These are phyloP conservation scores for Sesia bembeciformis DNA, from an alignment of 2,888 invertebrate genomes.

Conservation along the genomic window DNA sequence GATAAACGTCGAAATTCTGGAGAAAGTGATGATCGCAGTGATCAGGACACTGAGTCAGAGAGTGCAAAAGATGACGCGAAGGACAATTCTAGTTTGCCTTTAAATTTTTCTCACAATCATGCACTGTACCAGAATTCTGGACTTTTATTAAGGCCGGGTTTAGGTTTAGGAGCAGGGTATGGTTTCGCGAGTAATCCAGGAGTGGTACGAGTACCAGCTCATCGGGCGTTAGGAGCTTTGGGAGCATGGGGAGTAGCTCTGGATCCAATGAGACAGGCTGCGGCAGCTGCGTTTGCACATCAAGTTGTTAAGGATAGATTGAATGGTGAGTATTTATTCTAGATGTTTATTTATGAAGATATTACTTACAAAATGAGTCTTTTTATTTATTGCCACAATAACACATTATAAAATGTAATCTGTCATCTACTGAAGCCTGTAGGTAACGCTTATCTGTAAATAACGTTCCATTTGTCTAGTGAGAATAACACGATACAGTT, in stretches of 20 bases:
- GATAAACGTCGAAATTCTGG: slow-evolving; percentile 66
- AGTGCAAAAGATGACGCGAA: slow-evolving; percentile 62
- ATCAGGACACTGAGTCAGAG: slow-evolving; percentile 67
- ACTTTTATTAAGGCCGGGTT: slow-evolving; percentile 52
- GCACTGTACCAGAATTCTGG: slow-evolving; percentile 57
- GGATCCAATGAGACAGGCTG: slow-evolving; percentile 78
- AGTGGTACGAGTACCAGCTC: slow-evolving; percentile 88
- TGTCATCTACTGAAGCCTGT: not conserved
- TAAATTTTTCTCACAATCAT: slow-evolving; percentile 57
- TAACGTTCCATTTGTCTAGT: no score
- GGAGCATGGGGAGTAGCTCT: slow-evolving; percentile 76
- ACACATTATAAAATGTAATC: not conserved
- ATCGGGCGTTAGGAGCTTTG: slow-evolving; percentile 74
- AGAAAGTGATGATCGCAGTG: slow-evolving; percentile 68
- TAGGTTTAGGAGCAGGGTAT: slow-evolving; percentile 68
- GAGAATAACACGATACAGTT: no score
- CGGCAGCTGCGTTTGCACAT: slow-evolving; percentile 83
- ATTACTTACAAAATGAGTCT: no score
- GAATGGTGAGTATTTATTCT: slow-evolving; percentile 77
- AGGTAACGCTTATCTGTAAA: no score
- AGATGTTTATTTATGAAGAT: no score
- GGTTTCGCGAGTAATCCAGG: slow-evolving; percentile 79
- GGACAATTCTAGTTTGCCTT: slow-evolving; percentile 43
- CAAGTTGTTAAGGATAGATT: slow-evolving; percentile 89
- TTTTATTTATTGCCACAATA: no score